phyloP scores from a whole-genome alignment of 1,140 invertebrate genomes.

The Archegozetes longisetosus region DNA sequence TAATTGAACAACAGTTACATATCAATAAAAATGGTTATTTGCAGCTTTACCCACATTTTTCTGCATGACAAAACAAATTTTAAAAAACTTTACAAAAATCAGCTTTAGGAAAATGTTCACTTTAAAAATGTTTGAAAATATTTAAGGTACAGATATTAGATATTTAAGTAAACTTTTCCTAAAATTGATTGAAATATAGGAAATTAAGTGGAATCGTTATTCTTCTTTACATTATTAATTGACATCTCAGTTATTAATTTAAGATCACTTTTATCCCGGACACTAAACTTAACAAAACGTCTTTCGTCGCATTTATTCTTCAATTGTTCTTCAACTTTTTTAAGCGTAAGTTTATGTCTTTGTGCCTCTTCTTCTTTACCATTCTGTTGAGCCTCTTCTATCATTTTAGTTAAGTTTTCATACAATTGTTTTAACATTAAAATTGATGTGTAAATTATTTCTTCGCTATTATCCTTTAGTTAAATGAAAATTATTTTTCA shows the following conservation, averaged over 20 bases:
- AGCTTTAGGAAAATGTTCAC: too few relatives aligned
- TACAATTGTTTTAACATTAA: not conserved
- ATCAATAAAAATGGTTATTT: too few relatives aligned
- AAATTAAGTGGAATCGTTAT: too few relatives aligned
- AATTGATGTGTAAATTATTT: not conserved
- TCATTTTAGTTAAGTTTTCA: not conserved
- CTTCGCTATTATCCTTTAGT: not conserved
- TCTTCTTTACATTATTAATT: not conserved
- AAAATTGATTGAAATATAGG: too few relatives aligned
- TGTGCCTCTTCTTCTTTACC: not conserved
- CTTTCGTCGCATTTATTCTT: not conserved
- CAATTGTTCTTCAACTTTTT: not conserved
- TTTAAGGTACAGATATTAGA: too few relatives aligned
- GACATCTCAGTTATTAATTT: not conserved
- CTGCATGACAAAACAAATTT: too few relatives aligned
- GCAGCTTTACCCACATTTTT: too few relatives aligned
- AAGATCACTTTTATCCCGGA: not conserved
- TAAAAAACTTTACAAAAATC: too few relatives aligned
- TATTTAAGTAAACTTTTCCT: too few relatives aligned
- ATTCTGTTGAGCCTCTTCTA: not conserved
- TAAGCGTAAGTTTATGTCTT: not conserved
- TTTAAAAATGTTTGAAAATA: too few relatives aligned
- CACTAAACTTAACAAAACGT: not conserved
- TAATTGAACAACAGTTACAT: too few relatives aligned
- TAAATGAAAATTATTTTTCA: not conserved